Evolutionary conservation across 2,888 invertebrate species (phyloP), one percentile per base, ranked within the genome.

Genomic region (Cheilosia vulpina): DNA sequence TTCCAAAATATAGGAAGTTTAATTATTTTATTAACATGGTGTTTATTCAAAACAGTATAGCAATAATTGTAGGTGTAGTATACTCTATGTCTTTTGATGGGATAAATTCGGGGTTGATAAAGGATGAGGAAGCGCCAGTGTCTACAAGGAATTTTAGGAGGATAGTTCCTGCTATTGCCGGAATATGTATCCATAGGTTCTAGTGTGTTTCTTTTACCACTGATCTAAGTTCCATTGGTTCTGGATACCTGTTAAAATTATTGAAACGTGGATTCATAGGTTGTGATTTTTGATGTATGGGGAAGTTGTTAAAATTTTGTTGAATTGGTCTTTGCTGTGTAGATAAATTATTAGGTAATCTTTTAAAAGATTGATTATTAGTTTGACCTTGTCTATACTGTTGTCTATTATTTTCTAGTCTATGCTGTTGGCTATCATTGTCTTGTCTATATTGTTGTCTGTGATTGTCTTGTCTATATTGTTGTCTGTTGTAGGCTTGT

Each of bases 41-140:
- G 58, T 15, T 58, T 58, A 41, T 41, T 41, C 4, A 24, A 4
- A 24, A 24, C 24, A 24, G 24, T n/a, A n/a, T 24, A 24, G 24
- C 2, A 24, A 24, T 24, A 24, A 24, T 38, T 17, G 7, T 21
- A 21, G 21, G 38, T 45, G 69, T 57, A n/a, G 53, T 53, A 15
- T 69, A 13, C 45, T 71, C 31, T 15, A 45, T 58, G 21, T 71
- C 38, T 1, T 60, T 6, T 21, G 43, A n/a, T 34, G 45, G 63
- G 0, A 50, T 52, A 11, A 31, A 60, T 65, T 80, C 43, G 11
- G 65, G 71, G 41, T 63, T 72, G n/a, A 72, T 57, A 45, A 72
- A 79, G 1, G 79, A 79, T 21, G 43, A 47, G 17, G 69, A 76
- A 27, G 69, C 63, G 1, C 75, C 77, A 17, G 82, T 83, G 19